Percentiles rank a stretch among this genome's conserved stretches.
These are phyloP conservation scores for Chirona hameri DNA, from an alignment of 2,888 invertebrate species.

Conservation along the genomic window DNA sequence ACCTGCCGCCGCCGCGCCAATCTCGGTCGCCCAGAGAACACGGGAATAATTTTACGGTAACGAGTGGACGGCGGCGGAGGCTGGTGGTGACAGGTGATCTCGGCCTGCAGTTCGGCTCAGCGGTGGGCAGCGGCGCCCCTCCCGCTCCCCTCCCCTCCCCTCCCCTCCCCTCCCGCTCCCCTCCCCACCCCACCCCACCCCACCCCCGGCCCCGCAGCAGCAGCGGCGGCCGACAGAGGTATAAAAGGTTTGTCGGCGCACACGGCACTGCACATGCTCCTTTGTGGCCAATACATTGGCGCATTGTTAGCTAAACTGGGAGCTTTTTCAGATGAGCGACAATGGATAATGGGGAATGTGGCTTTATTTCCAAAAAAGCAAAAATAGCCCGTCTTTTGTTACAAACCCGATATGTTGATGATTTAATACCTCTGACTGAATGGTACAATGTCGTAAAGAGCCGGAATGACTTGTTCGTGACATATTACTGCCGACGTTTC, in stretches of 20 bases:
- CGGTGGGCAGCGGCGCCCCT: neutral
- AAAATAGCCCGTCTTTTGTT: conserved; percentile 13
- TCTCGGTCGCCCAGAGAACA: neutral
- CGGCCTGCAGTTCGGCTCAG: neutral
- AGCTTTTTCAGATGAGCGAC: conserved; percentile 27
- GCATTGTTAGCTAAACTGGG: neutral
- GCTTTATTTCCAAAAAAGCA: conserved; percentile 25
- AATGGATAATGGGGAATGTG: conserved; percentile 2
- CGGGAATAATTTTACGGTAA: neutral
- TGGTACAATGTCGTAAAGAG: conserved; percentile 12
- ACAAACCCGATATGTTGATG: neutral
- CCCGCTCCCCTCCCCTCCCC: neutral
- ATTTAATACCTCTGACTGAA: neutral
- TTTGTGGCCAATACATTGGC: neutral
- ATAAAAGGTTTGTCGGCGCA: neutral
- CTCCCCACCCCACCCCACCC: too few species aligned
- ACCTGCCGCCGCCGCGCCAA: neutral
- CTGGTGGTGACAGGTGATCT: neutral
- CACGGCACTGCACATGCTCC: neutral
- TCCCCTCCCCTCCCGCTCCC: neutral
- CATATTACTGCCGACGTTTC: neutral
- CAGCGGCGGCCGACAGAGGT: neutral
- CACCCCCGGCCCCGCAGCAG: neutral
- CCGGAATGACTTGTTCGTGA: neutral
- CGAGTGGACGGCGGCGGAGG: neutral